These are phyloP conservation scores for Elysia crispata DNA, from an alignment of 2,888 invertebrate species.

Conservation along the genomic window DNA sequence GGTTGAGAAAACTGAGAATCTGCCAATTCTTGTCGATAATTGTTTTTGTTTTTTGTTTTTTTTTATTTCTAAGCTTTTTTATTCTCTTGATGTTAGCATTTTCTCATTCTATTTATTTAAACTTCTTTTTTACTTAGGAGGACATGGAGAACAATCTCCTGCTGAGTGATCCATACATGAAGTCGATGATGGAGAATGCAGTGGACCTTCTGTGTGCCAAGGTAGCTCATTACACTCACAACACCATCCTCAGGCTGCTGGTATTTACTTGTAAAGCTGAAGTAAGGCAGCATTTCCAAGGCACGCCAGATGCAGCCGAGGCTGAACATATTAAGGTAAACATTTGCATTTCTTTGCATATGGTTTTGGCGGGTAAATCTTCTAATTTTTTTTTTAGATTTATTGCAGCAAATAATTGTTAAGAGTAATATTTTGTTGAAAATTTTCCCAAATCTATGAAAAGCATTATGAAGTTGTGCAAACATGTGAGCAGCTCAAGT, in stretches of 20 bases:
- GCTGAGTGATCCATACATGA: constrained; percentile 20
- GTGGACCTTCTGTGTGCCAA: constrained; percentile 37
- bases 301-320: background rate
- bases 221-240: constrained; percentile 35
- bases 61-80: background rate
- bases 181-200: constrained; percentile 1
- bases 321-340: constrained; percentile 33
- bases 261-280: constrained; percentile 34
- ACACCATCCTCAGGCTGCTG: constrained; percentile 28
- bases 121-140: constrained; percentile 21
- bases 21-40: too few species aligned
- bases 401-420: too few species aligned
- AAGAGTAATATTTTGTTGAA: too few species aligned
- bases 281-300: constrained; percentile 37
- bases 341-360: too few species aligned
- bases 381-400: too few species aligned
- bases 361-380: too few species aligned
- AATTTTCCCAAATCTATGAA: too few species aligned
- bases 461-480: too few species aligned
- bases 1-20: too few species aligned
- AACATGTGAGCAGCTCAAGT: too few species aligned
- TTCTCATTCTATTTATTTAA: background rate
- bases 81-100: background rate
- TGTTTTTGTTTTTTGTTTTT: too few species aligned
- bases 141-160: constrained; percentile 38